Evolutionary conservation across 2,888 invertebrate species (phyloP), one percentile per base, ranked within the genome.

Genomic region (Deroplatys truncata): DNA sequence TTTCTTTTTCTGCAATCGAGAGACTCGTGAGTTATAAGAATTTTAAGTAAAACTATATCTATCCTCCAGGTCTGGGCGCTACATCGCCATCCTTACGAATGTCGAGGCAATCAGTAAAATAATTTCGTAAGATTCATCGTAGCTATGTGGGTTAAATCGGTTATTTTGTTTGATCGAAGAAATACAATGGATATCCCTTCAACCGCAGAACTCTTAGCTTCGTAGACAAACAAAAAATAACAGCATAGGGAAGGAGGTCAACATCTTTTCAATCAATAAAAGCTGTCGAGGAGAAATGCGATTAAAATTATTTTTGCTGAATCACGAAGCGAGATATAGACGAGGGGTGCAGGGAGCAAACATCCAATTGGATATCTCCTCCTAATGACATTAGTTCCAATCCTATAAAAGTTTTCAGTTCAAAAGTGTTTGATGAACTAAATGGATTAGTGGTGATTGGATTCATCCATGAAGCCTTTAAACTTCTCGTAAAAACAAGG

Each of bases 401-500:
- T 83, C 87, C 88, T 56, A 88, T 84, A 35, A 88, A 88, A 88
- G 84, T 88, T 88, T 88, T 88, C 72, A 88, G 84, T 84, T 84
- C 84, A 88, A 88, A 88, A 88, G 43, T 84, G 88, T 88, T 88
- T 88, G 84, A 88, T 56, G 43, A 84, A 84, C 56, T 88, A 88
- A 88, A 72, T 84, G 88, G 88, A 88, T 88, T 88, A 29, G n/a
- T 25, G 43, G 56, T 88, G 84, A 87, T 87, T 87, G 87, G 87
- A 87, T 87, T 87, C 25, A 87, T 87, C 87, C 20, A 72, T 83
- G 89, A 89, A 89, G 82, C 89, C 89, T 86, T 89, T 89, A 89
- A 89, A 89, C 49, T 86, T 82, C 86, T 83, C 82, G 84, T 35
- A 56, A 89, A 83, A 89, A 20, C 56, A 56, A 56, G 56, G 16